Base-by-base conservation (phyloP, 2,888 invertebrate species). In the Quadriops clusia region DNA sequence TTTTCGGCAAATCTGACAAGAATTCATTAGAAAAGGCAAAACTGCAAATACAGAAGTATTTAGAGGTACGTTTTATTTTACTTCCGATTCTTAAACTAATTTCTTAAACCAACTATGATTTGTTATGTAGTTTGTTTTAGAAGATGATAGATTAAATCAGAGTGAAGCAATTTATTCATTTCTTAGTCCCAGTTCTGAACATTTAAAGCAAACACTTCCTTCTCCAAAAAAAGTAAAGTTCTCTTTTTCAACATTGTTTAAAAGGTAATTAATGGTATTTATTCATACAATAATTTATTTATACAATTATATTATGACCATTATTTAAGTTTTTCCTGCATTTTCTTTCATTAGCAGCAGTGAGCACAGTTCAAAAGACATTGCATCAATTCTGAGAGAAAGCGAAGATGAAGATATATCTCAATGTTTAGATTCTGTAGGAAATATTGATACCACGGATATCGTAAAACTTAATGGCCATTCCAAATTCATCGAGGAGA, bases 121-220 rank as follows among this genome's bases (percentile, higher is more conserved):
- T 27, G 21, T 28, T 3, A 40, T 68, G 37, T 58, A 89, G 86
- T 82, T 80, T 58, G 77, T 90, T 45, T 66, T 90, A 56, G 82
- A 82, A 63, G 87, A 90, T 51, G 89, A 89, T 39, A 70, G 78
- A 45, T 64, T 90, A 43, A 84, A 84, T 58, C 84, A 85, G 63
- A 82, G 87, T 54, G 90, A 91, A 63, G 83, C 85, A 30, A 69
- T 91, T 41, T 91, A 89, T 54, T 77, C 84, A 37, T 91, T 91
- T 62, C 68, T 91, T n/a, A 86, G 87, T 56, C 89, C 89, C 3
- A 87, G 85, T 56, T 86, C 89, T 1, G 87, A 89, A 53, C 85
- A 85, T 60, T 66, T 90, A 41, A 86, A 87, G 57, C 81, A 81
- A 46, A 67, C 71, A 32, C 68, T 75, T 23, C 77, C 79, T 23